These are phyloP conservation scores for Lamprologus callipterus DNA, from an alignment of 2,113 vertebrate genomes.

Conservation along the genomic window DNA sequence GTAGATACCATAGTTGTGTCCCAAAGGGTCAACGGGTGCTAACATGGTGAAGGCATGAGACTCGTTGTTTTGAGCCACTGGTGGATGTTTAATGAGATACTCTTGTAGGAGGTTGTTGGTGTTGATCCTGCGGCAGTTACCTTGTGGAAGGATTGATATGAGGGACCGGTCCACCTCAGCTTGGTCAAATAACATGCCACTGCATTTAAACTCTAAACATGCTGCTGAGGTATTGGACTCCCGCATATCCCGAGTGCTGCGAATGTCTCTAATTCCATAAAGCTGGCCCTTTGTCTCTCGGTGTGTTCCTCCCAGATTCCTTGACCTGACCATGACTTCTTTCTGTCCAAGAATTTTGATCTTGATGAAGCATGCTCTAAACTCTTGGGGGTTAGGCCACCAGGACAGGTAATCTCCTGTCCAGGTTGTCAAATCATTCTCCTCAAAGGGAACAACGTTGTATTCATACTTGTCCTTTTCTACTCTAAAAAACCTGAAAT, in stretches of 20 bases:
- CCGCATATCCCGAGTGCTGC: slow-evolving; percentile 81
- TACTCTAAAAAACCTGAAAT: slow-evolving; percentile 92
- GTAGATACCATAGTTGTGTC: slow-evolving; percentile 98
- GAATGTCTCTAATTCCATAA: slow-evolving; percentile 90
- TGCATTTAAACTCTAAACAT: slow-evolving; percentile 95
- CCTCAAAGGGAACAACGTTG: slow-evolving; percentile 91
- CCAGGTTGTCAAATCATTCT: slow-evolving; percentile 88
- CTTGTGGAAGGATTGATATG: slow-evolving; percentile 83
- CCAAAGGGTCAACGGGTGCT: slow-evolving; percentile 87
- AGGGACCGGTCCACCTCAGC: slow-evolving; percentile 79
- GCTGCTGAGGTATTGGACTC: slow-evolving; percentile 75
- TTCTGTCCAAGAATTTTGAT: slow-evolving; percentile 83
- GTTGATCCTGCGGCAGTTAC: slow-evolving; percentile 77
- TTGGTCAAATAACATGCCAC: slow-evolving; percentile 95
- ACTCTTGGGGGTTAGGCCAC: slow-evolving; percentile 99
- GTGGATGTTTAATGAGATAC: slow-evolving; percentile 86
- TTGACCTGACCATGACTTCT: slow-evolving; percentile 89
- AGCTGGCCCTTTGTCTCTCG: slow-evolving; percentile 78
- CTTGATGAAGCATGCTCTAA: slow-evolving; percentile 93
- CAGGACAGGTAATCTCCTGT: slow-evolving; percentile 88
- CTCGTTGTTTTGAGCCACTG: slow-evolving; percentile 72
- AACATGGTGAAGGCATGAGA: slow-evolving; percentile 82
- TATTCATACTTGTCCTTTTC: slow-evolving; percentile 95
- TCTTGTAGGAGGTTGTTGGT: slow-evolving; percentile 82
- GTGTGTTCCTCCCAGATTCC: slow-evolving; percentile 83